Base-by-base conservation (phyloP, 2,888 invertebrate species). In the Eupithecia centaureata region DNA sequence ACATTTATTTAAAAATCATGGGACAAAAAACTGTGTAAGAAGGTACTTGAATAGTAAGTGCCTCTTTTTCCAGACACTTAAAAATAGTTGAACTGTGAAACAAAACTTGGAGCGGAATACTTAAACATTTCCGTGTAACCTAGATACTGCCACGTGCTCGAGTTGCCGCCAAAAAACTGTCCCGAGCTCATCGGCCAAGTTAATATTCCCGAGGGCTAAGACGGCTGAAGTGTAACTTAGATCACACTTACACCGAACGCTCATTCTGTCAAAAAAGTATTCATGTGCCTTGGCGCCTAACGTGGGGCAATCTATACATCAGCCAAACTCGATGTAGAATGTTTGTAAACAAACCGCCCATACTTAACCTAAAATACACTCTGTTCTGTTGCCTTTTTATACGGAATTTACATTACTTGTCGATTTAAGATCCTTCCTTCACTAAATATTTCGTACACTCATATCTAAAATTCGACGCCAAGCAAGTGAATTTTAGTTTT, bases 101-200 rank as follows among this genome's bases (percentile, higher is more conserved):
- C 52, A 65, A 52, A 65, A 27, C 10, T 56, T 56, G 22, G 57
- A 57, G 35, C n/a, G 25, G 61, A 52, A 61, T 64, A 32, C 18
- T 64, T 61, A 64, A 68, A 64, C 58, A 58, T 32, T 68, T 68
- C 62, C 65, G 32, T 65, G 58, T 68, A 61, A 60, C 60, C 69
- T 35, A 67, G 60, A 65, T 65, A 61, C 52, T 32, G 71, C 57
- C 70, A 65, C 68, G 65, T 54, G 58, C 58, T 70, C 57, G 54
- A 51, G 67, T 66, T 59, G 63, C 30, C 27, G 72, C 72, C 73
- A 71, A 71, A 73, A 73, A 73, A 74, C 71, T 75, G 74, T 74
- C 75, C 59, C 62, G 52, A 65, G 65, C 70, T 73, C 74, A 72
- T 70, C 71, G 67, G 67, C 64, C 61, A 66, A 74, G 71, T 76